Evolutionary conservation across 1,140 invertebrate genomes (phyloP).

Genomic region (Stegodyphus dumicola): DNA sequence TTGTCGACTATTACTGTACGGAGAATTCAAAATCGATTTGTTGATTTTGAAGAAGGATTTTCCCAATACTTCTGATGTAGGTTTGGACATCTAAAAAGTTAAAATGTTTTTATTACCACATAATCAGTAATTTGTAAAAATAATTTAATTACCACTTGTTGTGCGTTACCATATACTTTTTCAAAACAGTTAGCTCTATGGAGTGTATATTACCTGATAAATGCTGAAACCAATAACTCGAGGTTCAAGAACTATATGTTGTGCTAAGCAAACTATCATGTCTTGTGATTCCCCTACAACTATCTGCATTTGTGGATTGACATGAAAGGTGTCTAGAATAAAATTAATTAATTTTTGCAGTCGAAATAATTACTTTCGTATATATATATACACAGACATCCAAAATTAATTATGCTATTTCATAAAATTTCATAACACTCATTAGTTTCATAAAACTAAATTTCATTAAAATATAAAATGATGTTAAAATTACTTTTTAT

Average conservation of each 20-base stretch:
- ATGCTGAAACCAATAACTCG: constrained; percentile 94
- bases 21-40: constrained; percentile 88
- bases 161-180: too few relatives aligned
- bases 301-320: constrained; percentile 87
- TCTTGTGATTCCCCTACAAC: constrained; percentile 85
- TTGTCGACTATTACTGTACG: constrained; percentile 91
- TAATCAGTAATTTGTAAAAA: background rate
- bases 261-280: constrained; percentile 87
- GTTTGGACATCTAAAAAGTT: constrained; percentile 36
- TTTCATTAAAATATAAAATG: too few relatives aligned
- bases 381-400: too few relatives aligned
- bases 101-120: background rate
- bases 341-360: background rate
- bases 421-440: too few relatives aligned
- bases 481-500: too few relatives aligned
- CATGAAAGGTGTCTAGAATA: constrained; percentile 88
- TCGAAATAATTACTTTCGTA: too few relatives aligned
- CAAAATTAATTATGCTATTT: too few relatives aligned
- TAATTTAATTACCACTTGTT: background rate
- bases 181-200: background rate
- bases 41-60: constrained; percentile 87
- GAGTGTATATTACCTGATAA: constrained; percentile 74
- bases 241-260: constrained; percentile 91
- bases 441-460: too few relatives aligned
- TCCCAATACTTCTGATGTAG: constrained; percentile 68